Base-by-base conservation (phyloP, 2,888 invertebrate genomes). In the Cancer borealis region DNA sequence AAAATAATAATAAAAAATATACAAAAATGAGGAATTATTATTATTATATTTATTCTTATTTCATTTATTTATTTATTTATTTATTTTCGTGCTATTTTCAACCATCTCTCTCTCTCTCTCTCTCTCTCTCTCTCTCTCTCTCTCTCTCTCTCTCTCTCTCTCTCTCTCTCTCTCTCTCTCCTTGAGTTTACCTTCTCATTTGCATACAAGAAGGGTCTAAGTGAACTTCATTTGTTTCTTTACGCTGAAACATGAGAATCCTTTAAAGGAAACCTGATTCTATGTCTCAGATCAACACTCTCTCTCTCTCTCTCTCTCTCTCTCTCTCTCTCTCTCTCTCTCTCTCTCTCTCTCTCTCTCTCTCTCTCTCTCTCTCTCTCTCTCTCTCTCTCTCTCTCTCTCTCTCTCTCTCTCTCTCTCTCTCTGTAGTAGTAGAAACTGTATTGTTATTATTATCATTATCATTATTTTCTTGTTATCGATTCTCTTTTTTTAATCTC, bases 221-320 rank as follows among this genome's bases (percentile, higher is more conserved):
- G 92, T 92, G 92, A 92, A 87, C 92, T 92, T 92, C 92, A 92
- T 92, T 92, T 92, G 92, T 92, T 92, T 92, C 92, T 92, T 49
- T 8, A 26, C 47, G 30, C 46, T 49, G 54, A 12, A 92, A 92
- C 92, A 92, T 39, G 26, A 49, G 92, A 92, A 92, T 49, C 87
- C 92, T 92, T 87, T 92, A 92, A 87, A 84, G 49, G 54, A 54
- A 49, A 6, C 12, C 26, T 3, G 87, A n/a, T 30, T 87, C 54
- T 47, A 49, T 54, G 1, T 54, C 26, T n/a, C 87, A 12, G 45
- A 87, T 87, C 92, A 92, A 92, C 92, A 92, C 92, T 84, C n/a
- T n/a, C n/a, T n/a, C n/a, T n/a, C n/a, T n/a, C n/a, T n/a, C n/a
- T n/a, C n/a, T n/a, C n/a, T n/a, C n/a, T 49, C 49, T 46, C 88